Evolutionary conservation across 1,140 invertebrate species (phyloP).

Genomic region (Temnothorax curvispinosus): DNA sequence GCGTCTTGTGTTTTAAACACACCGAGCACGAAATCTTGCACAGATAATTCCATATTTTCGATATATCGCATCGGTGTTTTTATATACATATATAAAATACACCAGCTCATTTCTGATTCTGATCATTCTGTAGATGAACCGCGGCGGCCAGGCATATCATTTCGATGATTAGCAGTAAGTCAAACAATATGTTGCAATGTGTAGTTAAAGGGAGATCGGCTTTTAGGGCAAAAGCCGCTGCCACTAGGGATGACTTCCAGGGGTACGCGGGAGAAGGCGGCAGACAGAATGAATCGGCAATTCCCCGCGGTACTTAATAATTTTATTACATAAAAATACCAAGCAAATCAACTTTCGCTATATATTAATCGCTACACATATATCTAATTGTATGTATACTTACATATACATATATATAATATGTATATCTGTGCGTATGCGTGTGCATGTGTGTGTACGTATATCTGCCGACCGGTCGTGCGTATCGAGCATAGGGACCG

Average conservation of each 20-base stretch:
- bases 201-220: conserved; percentile 70
- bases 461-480: conserved; percentile 76
- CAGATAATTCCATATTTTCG: neutral
- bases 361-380: conserved; percentile 69
- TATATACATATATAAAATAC: no score
- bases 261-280: conserved; percentile 86
- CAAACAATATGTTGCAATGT: conserved; percentile 49
- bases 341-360: conserved; percentile 70
- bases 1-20: conserved; percentile 3
- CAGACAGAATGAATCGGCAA: conserved; percentile 90
- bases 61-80: neutral
- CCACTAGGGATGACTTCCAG: conserved; percentile 76
- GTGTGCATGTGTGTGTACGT: conserved; percentile 80
- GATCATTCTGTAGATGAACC: neutral
- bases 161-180: conserved; percentile 60
- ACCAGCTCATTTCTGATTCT: neutral
- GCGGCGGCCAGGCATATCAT: neutral
- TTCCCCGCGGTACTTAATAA: conserved; percentile 92
- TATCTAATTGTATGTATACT: conserved; percentile 64
- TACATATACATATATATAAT: conserved; percentile 67
- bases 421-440: conserved; percentile 77
- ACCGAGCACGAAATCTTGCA: conserved; percentile 12
- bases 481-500: conserved; percentile 9
- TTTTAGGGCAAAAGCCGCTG: conserved; percentile 84
- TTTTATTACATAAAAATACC: conserved; percentile 68